Conservation (phyloP, 1,140 invertebrate genomes). For the Eumeta japonica region DNA sequence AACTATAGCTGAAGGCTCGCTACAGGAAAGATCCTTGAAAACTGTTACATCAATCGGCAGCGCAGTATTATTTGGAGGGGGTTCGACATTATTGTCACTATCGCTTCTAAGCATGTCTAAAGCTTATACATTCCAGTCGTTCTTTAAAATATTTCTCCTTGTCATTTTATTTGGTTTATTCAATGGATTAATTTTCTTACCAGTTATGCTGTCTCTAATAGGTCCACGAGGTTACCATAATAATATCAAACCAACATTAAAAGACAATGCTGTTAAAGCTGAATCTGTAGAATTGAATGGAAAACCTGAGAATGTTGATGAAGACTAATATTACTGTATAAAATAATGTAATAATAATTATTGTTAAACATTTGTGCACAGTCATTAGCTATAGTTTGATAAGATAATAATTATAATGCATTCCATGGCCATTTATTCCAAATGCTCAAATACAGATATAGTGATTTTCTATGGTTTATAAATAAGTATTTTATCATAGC, state of each 20-base stretch:
- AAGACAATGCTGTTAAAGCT: conserved; percentile 14
- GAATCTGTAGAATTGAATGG: conserved; percentile 36
- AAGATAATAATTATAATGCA: no score
- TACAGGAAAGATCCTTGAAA: conserved; percentile 63
- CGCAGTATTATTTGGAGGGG: conserved; percentile 78
- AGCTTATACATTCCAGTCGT: conserved; percentile 78
- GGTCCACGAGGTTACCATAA: conserved; percentile 65
- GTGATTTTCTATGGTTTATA: no score
- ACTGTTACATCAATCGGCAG: conserved; percentile 76
- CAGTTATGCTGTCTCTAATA: conserved; percentile 72
- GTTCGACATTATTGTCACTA: conserved; percentile 77
- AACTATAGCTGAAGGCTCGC: conserved; percentile 52
- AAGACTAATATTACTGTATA: no score
- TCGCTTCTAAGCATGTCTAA: conserved; percentile 69
- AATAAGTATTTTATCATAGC: no score
- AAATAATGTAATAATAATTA: no score
- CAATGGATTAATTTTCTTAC: conserved; percentile 74
- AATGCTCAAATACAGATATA: no score
- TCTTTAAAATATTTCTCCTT: conserved; percentile 79
- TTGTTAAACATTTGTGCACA: no score
- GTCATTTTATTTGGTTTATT: conserved; percentile 76
- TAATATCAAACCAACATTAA: conserved; percentile 13
- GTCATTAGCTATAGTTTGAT: no score
- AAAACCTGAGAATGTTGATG: conserved; percentile 17
- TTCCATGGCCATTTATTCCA: no score